Conservation (phyloP, 1,140 invertebrate genomes). For the Protaetia brevitarsis region DNA sequence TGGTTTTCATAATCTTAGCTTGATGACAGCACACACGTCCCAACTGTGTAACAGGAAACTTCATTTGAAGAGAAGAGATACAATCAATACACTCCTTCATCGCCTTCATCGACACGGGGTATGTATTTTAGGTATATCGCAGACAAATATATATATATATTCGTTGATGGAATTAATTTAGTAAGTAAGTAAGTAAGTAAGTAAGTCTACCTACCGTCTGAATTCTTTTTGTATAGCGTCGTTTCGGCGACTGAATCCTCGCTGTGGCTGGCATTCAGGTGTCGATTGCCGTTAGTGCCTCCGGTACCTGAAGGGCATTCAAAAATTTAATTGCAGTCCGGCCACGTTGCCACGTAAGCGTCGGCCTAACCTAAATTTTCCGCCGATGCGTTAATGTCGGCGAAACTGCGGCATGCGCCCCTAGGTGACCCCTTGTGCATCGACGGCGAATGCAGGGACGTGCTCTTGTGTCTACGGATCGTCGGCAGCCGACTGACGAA, state of each 20-base stretch:
- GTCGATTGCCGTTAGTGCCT: slow-evolving; percentile 50
- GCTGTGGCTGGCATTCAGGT: slow-evolving; percentile 68
- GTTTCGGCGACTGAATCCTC: slow-evolving; percentile 72
- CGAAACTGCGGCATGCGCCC: slow-evolving; percentile 55
- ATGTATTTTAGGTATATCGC: neutral
- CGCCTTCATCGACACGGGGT: too few relatives aligned
- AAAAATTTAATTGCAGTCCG: neutral
- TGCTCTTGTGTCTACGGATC: slow-evolving; percentile 76
- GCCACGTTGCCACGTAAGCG: too few relatives aligned
- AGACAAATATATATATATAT: neutral
- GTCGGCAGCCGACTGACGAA: slow-evolving; percentile 85
- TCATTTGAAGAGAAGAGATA: too few relatives aligned
- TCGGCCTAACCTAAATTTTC: slow-evolving; percentile 64
- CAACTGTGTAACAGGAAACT: too few relatives aligned
- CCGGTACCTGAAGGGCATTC: slow-evolving; percentile 39
- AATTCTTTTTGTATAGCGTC: slow-evolving; percentile 74
- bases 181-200: neutral
- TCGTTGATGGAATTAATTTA: neutral
- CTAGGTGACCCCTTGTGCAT: slow-evolving; percentile 55
- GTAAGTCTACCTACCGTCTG: slow-evolving; percentile 66
- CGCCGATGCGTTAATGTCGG: slow-evolving; percentile 67
- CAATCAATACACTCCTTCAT: too few relatives aligned
- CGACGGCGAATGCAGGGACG: slow-evolving; percentile 66
- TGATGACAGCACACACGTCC: too few relatives aligned
- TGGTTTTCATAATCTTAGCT: too few relatives aligned